Evolutionary conservation across 2,888 invertebrate species (phyloP).

Genomic region (Cephalotes varians): DNA sequence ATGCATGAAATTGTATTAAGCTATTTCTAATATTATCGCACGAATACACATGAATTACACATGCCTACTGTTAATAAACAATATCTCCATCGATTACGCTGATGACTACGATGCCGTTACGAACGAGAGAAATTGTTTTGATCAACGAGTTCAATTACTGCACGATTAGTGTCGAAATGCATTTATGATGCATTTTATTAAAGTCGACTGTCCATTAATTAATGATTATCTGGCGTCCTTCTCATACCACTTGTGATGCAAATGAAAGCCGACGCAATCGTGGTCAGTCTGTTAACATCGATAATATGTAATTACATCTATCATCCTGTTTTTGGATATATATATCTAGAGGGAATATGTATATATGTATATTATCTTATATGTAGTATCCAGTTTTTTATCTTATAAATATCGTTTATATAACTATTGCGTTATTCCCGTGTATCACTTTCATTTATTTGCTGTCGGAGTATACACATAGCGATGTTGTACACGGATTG

Average conservation of each 20-base stretch:
- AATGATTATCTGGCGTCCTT: slow-evolving; percentile 47
- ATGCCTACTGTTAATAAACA: slow-evolving; percentile 37
- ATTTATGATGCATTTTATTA: slow-evolving; percentile 55
- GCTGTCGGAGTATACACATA: neutral
- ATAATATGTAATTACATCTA: slow-evolving; percentile 50
- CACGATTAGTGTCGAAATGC: slow-evolving; percentile 41
- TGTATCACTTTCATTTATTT: slow-evolving; percentile 40
- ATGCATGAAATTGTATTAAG: slow-evolving; percentile 53
- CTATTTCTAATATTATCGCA: slow-evolving; percentile 29
- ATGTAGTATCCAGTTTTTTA: slow-evolving; percentile 1
- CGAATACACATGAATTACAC: slow-evolving; percentile 33
- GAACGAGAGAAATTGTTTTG: slow-evolving; percentile 31
- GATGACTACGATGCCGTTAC: slow-evolving; percentile 11
- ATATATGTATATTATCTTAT: neutral
- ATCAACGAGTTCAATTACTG: slow-evolving; percentile 39
- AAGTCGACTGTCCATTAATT: slow-evolving; percentile 45
- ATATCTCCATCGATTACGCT: slow-evolving; percentile 7
- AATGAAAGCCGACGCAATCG: slow-evolving; percentile 51
- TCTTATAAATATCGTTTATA: neutral
- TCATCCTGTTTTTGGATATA: neutral
- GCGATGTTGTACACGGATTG: slow-evolving; percentile 1
- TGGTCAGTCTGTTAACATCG: slow-evolving; percentile 50
- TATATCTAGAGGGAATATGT: neutral
- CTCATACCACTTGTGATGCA: slow-evolving; percentile 13
- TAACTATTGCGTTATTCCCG: neutral